phyloP scores from a whole-genome alignment of 2,888 invertebrate genomes.

The Carpatolechia fugitivella region DNA sequence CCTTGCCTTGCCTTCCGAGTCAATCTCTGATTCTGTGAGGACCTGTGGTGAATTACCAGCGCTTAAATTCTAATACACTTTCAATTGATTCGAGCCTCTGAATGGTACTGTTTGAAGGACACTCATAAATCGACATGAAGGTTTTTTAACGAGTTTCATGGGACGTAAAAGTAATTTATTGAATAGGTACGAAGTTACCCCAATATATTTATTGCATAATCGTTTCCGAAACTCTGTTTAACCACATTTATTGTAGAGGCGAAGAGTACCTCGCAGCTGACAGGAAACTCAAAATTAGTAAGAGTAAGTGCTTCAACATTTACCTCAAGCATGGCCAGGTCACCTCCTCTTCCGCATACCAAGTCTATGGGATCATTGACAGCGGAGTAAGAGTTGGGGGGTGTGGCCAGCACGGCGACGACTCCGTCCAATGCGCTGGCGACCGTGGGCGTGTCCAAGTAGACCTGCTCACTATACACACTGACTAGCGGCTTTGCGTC shows the following conservation, averaged over 20 bases:
- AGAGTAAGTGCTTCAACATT: slow-evolving; percentile 1
- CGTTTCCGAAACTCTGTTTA: too few relatives aligned
- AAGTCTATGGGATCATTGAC: slow-evolving; percentile 89
- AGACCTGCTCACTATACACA: slow-evolving; percentile 72
- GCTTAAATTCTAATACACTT: neutral
- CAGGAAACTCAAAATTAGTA: neutral
- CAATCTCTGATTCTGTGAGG: slow-evolving; percentile 84
- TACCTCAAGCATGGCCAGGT: slow-evolving; percentile 86
- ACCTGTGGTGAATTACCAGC: slow-evolving; percentile 41
- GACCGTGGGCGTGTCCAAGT: slow-evolving; percentile 75
- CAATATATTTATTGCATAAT: too few relatives aligned
- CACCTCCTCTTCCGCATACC: slow-evolving; percentile 89
- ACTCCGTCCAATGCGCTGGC: slow-evolving; percentile 64
- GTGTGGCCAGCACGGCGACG: slow-evolving; percentile 81
- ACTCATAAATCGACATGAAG: neutral
- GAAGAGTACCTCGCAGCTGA: too few relatives aligned
- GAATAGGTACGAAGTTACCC: too few relatives aligned
- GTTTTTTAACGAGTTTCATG: too few relatives aligned
- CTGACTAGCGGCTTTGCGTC: slow-evolving; percentile 48
- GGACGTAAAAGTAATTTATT: too few relatives aligned
- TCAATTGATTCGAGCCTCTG: slow-evolving; percentile 9
- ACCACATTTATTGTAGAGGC: too few relatives aligned
- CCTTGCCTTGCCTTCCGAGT: slow-evolving; percentile 78
- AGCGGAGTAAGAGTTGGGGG: slow-evolving; percentile 90
- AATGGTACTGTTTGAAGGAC: neutral